Evolutionary conservation across 2,113 vertebrate genomes (phyloP).

Genomic region (Alces alces): DNA sequence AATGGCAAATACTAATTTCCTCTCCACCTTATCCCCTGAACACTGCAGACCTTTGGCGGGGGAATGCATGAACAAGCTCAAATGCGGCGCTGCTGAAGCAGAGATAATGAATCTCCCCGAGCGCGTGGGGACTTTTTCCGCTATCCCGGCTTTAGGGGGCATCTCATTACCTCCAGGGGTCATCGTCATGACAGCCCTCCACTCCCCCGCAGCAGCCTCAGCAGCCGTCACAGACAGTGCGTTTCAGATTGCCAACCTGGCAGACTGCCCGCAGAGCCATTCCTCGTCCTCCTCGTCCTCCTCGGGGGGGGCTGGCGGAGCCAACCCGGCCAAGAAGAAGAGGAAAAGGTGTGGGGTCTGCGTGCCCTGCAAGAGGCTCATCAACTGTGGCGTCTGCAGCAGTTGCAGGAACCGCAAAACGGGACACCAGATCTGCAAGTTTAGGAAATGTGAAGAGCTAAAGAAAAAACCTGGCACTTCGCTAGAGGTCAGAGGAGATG

Average conservation of each 20-base stretch:
- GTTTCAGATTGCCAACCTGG: constrained; percentile 98
- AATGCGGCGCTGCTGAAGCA: constrained; percentile 94
- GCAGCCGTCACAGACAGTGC: constrained; percentile 97
- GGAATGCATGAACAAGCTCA: constrained; percentile 98
- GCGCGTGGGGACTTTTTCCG: constrained; percentile 97
- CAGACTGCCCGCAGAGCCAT: constrained; percentile 97
- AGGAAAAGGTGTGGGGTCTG: constrained; percentile 98
- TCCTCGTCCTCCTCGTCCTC: constrained; percentile 85
- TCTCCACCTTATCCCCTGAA: constrained; percentile 93
- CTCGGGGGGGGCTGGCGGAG: constrained; percentile 78
- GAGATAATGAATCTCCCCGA: constrained; percentile 98
- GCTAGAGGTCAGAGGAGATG: constrained; percentile 95
- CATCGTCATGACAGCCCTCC: constrained; percentile 99
- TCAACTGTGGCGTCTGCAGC: constrained; percentile 99
- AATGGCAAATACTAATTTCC: constrained; percentile 97
- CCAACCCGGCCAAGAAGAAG: constrained; percentile 98
- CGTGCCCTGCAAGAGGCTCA: constrained; percentile 97
- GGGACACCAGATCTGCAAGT: constrained; percentile 99
- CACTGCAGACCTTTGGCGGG: constrained; percentile 96
- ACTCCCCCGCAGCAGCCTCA: constrained; percentile 94
- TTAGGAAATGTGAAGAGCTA: constrained; percentile 99
- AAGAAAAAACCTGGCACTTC: constrained; percentile 98
- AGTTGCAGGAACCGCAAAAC: constrained; percentile 99
- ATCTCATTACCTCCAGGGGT: constrained; percentile 97
- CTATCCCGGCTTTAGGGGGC: constrained; percentile 95